Base-by-base conservation (phyloP, 2,888 invertebrate genomes). In the Portevinia maculata region DNA sequence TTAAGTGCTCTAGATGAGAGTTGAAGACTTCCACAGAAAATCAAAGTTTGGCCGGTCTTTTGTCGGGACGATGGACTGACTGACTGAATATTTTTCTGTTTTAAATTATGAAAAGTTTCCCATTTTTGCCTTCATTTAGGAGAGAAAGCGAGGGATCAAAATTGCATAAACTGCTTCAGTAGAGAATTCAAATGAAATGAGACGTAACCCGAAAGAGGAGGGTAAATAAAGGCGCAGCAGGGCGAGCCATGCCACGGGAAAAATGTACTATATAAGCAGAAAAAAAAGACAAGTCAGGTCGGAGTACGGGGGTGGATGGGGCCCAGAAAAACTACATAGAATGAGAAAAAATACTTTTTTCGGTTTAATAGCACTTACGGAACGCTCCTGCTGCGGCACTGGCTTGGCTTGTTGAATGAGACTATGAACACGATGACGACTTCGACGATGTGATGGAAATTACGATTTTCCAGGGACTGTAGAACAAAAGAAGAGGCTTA, bases 361-460 rank as follows among this genome's bases (percentile, higher is more conserved):
- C 83, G 78, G 73, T 81, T 85, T 85, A 86, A 86, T 86, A 81
- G 84, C 65, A 84, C 85, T 85, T 78, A 71, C 48, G 19, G 65
- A 57, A 50, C 50, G 28, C 39, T 71, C 37, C 28, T 46, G 62
- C 4, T 52, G 32, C 30, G 41, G 44, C 69, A 28, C 41, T 44
- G 55, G 55, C 34, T 46, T 52, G 64, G 64, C 60, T 83, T 83
- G 73, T 78, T 78, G 76, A 71, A 83, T 71, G 65, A 55, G 76
- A 76, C 81, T 76, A 71, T 65, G 70, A 76, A 67, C 64, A 75
- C 64, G 75, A 81, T 64, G 74, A 69, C 65, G 67, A 60, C 19
- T 57, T 64, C 62, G 53, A 74, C 50, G 55, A 79, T 39, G 70
- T 53, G 62, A 62, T 67, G 74, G 46, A 70, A 62, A 78, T 83